These are phyloP conservation scores for Anticlea derivata DNA, from an alignment of 2,888 invertebrate species.

Conservation along the genomic window DNA sequence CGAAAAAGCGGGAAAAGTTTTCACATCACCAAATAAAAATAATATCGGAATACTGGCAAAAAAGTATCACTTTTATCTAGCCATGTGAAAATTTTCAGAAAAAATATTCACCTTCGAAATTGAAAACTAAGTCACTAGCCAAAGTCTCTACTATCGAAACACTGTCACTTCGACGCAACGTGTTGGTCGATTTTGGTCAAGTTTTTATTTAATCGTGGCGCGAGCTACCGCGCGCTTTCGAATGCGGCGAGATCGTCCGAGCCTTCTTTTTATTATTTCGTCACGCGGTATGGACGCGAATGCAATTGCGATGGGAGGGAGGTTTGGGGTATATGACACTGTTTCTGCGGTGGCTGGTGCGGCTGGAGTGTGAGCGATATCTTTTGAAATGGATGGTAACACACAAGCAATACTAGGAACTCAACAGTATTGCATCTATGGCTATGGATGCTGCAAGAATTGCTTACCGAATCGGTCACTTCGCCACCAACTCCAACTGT, in stretches of 20 bases:
- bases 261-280: slow-evolving; percentile 78
- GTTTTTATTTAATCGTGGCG: slow-evolving; percentile 50
- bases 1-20: slow-evolving; percentile 3
- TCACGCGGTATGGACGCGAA: slow-evolving; percentile 67
- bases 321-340: slow-evolving; percentile 45
- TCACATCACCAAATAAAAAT: slow-evolving; percentile 42
- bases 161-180: slow-evolving; percentile 78
- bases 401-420: no score
- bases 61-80: slow-evolving; percentile 5
- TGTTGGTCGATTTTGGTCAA: slow-evolving; percentile 54
- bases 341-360: slow-evolving; percentile 38
- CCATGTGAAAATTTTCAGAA: slow-evolving; percentile 24
- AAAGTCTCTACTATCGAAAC: slow-evolving; percentile 76
- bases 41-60: not conserved
- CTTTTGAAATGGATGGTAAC: not conserved
- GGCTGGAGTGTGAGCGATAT: slow-evolving; percentile 15
- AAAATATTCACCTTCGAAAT: slow-evolving; percentile 73
- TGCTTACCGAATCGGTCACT: no score
- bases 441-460: no score
- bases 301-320: slow-evolving; percentile 54
- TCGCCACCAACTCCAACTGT: no score
- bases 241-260: slow-evolving; percentile 58
- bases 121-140: slow-evolving; percentile 77
- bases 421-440: no score
- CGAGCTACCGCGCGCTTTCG: slow-evolving; percentile 58